Evolutionary conservation across 2,797 vertebrate species (phyloP).

Genomic region (Phrynocephalus vlangalii): DNA sequence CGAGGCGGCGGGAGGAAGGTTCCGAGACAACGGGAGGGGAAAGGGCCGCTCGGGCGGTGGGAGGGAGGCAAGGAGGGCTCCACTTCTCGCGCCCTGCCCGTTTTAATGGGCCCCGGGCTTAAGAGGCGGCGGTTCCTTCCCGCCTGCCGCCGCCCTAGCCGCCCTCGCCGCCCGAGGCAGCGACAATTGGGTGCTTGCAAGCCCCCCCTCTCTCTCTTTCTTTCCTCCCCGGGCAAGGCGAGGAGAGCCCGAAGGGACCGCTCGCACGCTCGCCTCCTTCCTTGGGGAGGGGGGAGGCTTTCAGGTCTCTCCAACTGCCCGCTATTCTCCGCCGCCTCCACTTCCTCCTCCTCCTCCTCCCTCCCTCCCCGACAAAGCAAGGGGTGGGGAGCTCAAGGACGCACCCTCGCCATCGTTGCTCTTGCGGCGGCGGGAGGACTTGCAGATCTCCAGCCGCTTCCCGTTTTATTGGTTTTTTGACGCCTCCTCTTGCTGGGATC

Average conservation of each 20-base stretch:
- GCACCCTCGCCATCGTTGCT: conserved; percentile 43
- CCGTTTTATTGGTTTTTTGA: no score
- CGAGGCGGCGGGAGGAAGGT: conserved; percentile 37
- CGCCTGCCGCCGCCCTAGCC: neutral
- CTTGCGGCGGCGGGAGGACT: no score
- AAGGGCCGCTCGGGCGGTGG: no score
- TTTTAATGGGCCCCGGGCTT: neutral
- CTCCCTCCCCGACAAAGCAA: conserved; percentile 24
- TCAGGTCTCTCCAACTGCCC: conserved; percentile 68
- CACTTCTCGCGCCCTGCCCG: no score
- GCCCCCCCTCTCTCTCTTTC: no score
- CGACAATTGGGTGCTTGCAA: neutral
- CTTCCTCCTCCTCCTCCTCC: conserved; percentile 45
- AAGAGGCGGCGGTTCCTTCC: neutral
- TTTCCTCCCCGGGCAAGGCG: neutral
- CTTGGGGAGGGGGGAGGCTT: neutral
- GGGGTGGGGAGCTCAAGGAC: conserved; percentile 8
- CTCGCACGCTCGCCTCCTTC: conserved; percentile 28
- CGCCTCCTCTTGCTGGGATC: no score
- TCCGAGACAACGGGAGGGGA: conserved; percentile 9
- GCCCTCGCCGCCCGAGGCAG: conserved; percentile 4
- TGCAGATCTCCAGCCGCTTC: no score
- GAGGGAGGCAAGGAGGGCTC: no score
- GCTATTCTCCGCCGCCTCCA: conserved; percentile 63
- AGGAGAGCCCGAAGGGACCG: conserved; percentile 6